Conservation (phyloP, 1,140 invertebrate species). For the Pseudomyrmex gracilis region DNA sequence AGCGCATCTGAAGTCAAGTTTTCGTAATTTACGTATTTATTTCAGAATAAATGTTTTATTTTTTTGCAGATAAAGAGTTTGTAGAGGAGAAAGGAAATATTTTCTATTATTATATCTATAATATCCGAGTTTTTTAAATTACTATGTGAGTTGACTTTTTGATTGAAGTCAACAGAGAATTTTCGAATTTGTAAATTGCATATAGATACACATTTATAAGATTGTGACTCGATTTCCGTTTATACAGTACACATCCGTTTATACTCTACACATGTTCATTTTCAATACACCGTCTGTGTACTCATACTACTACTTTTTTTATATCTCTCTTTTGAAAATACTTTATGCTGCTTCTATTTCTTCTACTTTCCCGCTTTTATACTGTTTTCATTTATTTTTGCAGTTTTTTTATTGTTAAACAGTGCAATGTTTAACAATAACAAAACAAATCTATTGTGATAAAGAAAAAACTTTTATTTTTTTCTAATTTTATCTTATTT, state of each 20-base stretch:
- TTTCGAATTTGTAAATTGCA: conserved; percentile 18
- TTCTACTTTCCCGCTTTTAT: conserved; percentile 2
- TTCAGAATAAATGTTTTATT: neutral
- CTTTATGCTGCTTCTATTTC: neutral
- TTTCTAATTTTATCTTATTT: neutral
- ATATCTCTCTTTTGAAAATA: neutral
- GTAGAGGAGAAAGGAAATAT: no score
- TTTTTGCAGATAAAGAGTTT: neutral
- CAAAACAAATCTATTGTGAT: conserved; percentile 27
- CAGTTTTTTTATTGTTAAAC: neutral
- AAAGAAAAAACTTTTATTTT: conserved; percentile 3
- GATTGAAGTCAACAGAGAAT: neutral
- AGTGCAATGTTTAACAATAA: conserved; percentile 10
- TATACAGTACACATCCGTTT: neutral
- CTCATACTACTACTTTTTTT: neutral
- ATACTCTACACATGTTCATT: conserved; percentile 8
- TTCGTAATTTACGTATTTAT: neutral
- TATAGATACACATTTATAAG: neutral
- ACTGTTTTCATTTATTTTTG: conserved; percentile 10
- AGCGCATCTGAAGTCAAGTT: neutral
- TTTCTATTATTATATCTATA: no score
- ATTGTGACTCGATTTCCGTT: conserved; percentile 42
- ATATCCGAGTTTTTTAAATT: neutral
- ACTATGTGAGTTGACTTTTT: neutral
- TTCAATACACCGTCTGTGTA: neutral